phyloP scores from a whole-genome alignment of 1,140 invertebrate genomes.

The Halesus radiatus region DNA sequence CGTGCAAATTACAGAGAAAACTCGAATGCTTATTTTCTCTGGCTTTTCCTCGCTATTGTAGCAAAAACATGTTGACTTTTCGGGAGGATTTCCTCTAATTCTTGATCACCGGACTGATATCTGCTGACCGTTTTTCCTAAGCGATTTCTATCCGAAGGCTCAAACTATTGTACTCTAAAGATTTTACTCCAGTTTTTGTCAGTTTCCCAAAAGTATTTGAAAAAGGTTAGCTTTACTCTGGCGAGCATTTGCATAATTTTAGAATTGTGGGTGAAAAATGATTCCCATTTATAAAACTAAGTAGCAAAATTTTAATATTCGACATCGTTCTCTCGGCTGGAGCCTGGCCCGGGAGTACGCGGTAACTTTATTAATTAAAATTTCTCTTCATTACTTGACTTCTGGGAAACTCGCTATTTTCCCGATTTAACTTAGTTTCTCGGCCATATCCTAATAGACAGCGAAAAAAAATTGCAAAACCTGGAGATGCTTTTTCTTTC shows the following conservation, averaged over 20 bases:
- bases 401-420: neutral
- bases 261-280: conserved; percentile 6
- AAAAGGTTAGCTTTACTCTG: no score
- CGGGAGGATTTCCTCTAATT: no score
- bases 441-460: neutral
- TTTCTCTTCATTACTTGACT: conserved; percentile 12
- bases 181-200: no score
- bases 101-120: no score
- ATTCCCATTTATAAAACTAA: neutral
- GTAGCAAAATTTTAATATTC: conserved; percentile 17
- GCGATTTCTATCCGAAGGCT: no score
- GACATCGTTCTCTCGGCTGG: neutral
- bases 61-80: no score
- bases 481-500: neutral
- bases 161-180: no score
- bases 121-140: no score
- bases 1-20: no score
- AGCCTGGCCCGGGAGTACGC: neutral
- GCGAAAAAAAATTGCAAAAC: conserved; percentile 1
- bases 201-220: no score
- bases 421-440: neutral
- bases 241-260: neutral
- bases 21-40: no score
- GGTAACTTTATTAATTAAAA: conserved; percentile 24
- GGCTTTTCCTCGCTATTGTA: no score